A percentile compares a stretch with the other conserved stretches of the same genome.
These are phyloP conservation scores for Physeter macrocephalus DNA, from an alignment of 2,113 vertebrate genomes.

Conservation along the genomic window DNA sequence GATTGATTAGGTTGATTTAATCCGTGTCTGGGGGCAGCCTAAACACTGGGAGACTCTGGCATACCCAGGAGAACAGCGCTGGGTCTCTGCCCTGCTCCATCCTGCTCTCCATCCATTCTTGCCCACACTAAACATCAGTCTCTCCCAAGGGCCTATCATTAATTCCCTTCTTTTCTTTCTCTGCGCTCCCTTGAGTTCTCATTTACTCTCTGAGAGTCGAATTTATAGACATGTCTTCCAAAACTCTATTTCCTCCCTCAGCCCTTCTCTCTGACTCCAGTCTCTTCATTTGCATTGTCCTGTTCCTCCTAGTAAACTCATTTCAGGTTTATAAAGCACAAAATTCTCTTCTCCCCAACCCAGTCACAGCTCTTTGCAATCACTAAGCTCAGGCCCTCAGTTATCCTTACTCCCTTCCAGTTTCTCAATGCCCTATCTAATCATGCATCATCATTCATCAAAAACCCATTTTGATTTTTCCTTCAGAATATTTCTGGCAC, in stretches of 20 bases:
- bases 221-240: background rate
- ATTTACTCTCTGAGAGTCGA: background rate
- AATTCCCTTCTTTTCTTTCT: background rate
- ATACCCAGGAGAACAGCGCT: background rate
- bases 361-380: background rate
- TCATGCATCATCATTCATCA: background rate
- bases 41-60: background rate
- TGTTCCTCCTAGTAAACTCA: background rate
- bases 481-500: background rate
- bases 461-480: background rate
- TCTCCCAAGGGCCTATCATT: background rate
- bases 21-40: background rate
- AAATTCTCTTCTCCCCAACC: background rate
- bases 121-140: too few species aligned
- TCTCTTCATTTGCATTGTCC: background rate
- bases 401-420: background rate
- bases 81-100: background rate
- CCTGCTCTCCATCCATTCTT: background rate
- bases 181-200: background rate
- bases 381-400: background rate
- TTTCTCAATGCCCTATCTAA: background rate
- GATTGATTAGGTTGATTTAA: background rate
- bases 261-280: background rate
- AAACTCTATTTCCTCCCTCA: background rate
- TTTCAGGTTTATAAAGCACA: background rate